Conservation (phyloP, 2,113 vertebrate species). For the Myiagra hebetior region DNA sequence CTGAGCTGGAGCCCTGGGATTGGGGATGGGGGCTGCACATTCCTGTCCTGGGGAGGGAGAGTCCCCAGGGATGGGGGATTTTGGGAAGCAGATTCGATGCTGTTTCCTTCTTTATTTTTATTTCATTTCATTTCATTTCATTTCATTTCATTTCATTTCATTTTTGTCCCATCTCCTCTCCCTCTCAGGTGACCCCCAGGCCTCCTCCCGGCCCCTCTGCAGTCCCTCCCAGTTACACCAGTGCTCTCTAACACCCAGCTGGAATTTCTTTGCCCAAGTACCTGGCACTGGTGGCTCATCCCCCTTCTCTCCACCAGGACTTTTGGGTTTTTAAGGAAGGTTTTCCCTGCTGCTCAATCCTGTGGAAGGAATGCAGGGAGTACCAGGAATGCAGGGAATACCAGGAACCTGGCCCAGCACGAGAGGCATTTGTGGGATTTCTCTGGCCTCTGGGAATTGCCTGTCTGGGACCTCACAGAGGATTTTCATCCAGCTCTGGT, state of each 20-base stretch:
- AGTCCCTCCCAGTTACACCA: fast-evolving
- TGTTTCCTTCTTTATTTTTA: background rate
- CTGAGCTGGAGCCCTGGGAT: background rate
- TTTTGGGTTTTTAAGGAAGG: background rate
- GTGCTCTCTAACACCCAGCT: background rate
- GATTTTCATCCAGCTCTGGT: background rate
- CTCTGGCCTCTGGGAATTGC: background rate
- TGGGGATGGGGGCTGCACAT: fast-evolving
- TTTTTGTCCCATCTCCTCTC: background rate
- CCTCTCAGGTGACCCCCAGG: background rate
- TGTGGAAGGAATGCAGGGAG: background rate
- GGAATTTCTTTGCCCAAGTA: background rate
- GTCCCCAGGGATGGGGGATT: background rate
- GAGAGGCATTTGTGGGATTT: background rate
- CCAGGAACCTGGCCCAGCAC: background rate
- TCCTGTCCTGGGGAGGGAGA: too few relatives aligned
- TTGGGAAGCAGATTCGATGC: background rate
- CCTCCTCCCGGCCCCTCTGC: background rate
- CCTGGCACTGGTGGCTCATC: background rate
- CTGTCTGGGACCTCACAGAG: background rate
- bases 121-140: background rate
- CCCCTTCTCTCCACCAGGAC: background rate
- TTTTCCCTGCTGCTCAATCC: background rate
- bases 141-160: background rate
- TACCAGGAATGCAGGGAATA: background rate